Evolutionary conservation across 2,888 invertebrate genomes (phyloP).

Genomic region (Leucania comma): DNA sequence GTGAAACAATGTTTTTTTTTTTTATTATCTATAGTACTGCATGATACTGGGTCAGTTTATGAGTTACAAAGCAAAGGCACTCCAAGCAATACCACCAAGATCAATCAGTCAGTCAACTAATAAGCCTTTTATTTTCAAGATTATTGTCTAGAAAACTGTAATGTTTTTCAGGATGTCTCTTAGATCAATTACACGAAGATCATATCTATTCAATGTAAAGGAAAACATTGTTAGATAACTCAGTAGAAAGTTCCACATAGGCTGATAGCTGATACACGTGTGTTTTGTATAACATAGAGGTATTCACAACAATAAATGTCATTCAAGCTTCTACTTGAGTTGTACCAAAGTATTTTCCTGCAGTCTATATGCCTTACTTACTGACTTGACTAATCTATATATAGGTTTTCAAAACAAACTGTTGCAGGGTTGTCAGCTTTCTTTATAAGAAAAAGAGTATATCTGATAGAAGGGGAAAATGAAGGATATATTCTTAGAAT

Average conservation of each 20-base stretch:
- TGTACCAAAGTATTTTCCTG: conserved; percentile 15
- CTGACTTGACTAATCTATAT: background rate
- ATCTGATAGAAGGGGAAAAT: too few relatives aligned
- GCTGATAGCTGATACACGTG: background rate
- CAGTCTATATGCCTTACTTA: conserved; percentile 4
- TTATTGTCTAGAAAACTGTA: too few relatives aligned
- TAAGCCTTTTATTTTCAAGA: too few relatives aligned
- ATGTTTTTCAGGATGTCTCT: too few relatives aligned
- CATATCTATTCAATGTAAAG: background rate
- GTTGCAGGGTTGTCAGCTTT: too few relatives aligned
- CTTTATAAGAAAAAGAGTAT: too few relatives aligned
- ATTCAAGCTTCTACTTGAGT: conserved; percentile 21
- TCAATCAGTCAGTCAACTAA: too few relatives aligned
- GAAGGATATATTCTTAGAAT: too few relatives aligned
- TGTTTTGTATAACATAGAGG: conserved; percentile 21
- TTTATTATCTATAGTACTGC: background rate
- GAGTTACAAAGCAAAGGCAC: too few relatives aligned
- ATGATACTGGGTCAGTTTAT: too few relatives aligned
- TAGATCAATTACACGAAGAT: conserved; percentile 2
- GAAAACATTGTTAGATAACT: conserved; percentile 8
- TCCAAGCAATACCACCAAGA: too few relatives aligned
- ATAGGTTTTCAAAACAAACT: conserved; percentile 21
- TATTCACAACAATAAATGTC: conserved; percentile 31
- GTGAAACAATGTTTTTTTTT: conserved; percentile 61
- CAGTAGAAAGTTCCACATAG: background rate